A percentile compares a stretch with the other conserved stretches of the same genome.
Conservation (phyloP, 2,888 invertebrate species). For the Hesperia comma region DNA sequence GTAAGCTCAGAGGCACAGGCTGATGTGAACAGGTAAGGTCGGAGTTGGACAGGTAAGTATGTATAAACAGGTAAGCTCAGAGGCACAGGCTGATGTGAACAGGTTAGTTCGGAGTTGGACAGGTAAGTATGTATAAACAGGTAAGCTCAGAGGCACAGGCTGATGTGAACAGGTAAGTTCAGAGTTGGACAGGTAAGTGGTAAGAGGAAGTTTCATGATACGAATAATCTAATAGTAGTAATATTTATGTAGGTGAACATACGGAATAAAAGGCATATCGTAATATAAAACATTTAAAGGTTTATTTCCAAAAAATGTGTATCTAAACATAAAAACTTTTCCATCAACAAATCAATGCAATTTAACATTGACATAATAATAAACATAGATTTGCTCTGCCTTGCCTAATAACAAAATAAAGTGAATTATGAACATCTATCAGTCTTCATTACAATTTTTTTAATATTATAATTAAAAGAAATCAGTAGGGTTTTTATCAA, state of each 20-base stretch:
- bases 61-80: conserved; percentile 9
- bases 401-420: conserved; percentile 24
- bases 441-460: conserved; percentile 31
- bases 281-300: conserved; percentile 32
- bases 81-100: too few species aligned
- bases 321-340: conserved; percentile 38
- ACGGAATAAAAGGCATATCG: conserved; percentile 35
- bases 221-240: conserved; percentile 16
- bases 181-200: too few species aligned
- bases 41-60: conserved; percentile 25
- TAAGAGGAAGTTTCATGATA: conserved; percentile 12
- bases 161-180: conserved; percentile 6
- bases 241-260: conserved; percentile 31
- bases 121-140: conserved; percentile 3
- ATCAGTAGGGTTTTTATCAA: conserved; percentile 35
- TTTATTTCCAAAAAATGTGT: conserved; percentile 38
- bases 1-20: conserved; percentile 29
- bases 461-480: conserved; percentile 33
- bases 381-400: conserved; percentile 35
- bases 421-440: conserved; percentile 25
- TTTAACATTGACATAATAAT: conserved; percentile 39
- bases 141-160: neutral
- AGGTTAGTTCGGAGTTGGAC: neutral
- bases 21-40: conserved; percentile 33
- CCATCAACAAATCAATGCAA: conserved; percentile 39